phyloP scores from a whole-genome alignment of 2,113 vertebrate species.

The Prinia subflava region DNA sequence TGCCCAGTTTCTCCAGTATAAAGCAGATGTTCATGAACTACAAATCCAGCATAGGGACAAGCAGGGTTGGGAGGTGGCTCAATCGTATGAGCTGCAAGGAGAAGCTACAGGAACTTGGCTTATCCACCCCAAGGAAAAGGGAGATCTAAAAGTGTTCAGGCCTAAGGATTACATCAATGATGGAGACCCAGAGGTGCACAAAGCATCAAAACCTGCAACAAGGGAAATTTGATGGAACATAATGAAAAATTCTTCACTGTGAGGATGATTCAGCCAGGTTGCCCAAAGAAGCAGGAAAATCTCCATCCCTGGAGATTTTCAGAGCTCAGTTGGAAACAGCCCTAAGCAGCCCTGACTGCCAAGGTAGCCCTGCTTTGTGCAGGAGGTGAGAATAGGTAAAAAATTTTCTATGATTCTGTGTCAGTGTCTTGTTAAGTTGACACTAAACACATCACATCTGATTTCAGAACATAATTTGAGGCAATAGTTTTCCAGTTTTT shows the following conservation, averaged over 20 bases:
- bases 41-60: not conserved
- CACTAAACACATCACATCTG: not conserved
- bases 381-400: not conserved
- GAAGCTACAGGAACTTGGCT: not conserved
- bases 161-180: not conserved
- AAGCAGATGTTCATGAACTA: not conserved
- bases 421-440: not conserved
- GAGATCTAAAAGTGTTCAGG: not conserved
- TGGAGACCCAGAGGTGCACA: not conserved
- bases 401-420: not conserved
- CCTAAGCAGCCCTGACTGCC: not conserved
- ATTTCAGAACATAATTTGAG: not conserved
- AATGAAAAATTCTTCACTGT: not conserved
- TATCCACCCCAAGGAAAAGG: not conserved
- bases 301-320: not conserved
- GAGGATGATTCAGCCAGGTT: not conserved
- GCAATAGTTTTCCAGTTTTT: not conserved
- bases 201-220: not conserved
- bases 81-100: not conserved
- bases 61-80: not conserved
- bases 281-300: not conserved
- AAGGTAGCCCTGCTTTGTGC: not conserved
- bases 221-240: not conserved
- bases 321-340: not conserved
- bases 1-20: not conserved